phyloP scores from a whole-genome alignment of 2,113 vertebrate genomes.

The Canis aureus region DNA sequence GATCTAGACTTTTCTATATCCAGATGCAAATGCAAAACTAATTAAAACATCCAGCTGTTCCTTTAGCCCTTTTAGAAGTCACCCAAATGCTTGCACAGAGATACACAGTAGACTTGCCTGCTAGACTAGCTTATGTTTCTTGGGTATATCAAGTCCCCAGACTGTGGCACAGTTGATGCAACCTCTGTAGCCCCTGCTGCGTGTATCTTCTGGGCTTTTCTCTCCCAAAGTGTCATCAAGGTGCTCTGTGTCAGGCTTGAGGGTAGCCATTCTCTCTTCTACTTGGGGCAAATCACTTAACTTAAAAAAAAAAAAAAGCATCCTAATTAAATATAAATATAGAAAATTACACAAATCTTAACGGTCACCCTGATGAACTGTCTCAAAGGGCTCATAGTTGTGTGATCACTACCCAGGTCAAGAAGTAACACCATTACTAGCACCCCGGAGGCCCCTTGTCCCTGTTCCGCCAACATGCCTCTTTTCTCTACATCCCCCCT shows the following conservation, averaged over 20 bases:
- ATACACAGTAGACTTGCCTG: accelerated
- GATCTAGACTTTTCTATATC: slow-evolving; percentile 16
- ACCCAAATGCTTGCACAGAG: not conserved
- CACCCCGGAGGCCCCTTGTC: not conserved
- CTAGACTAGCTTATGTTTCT: not conserved
- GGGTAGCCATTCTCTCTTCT: not conserved
- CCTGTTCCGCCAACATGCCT: accelerated
- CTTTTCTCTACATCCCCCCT: accelerated
- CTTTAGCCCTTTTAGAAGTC: not conserved
- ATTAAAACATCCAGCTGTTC: not conserved
- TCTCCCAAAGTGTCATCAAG: not conserved
- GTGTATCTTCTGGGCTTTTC: not conserved
- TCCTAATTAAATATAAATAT: not conserved
- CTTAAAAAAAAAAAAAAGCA: not conserved
- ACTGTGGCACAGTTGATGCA: not conserved
- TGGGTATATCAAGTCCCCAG: not conserved
- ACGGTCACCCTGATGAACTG: not conserved
- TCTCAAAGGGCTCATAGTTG: not conserved
- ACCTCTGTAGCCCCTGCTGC: accelerated
- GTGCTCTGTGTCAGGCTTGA: not conserved
- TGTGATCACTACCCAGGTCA: not conserved
- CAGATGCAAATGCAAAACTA: not conserved
- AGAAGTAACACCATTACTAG: not conserved
- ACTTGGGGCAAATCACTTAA: not conserved
- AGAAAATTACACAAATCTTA: not conserved